phyloP scores from a whole-genome alignment of 1,140 invertebrate species.

The Orussus abietinus region DNA sequence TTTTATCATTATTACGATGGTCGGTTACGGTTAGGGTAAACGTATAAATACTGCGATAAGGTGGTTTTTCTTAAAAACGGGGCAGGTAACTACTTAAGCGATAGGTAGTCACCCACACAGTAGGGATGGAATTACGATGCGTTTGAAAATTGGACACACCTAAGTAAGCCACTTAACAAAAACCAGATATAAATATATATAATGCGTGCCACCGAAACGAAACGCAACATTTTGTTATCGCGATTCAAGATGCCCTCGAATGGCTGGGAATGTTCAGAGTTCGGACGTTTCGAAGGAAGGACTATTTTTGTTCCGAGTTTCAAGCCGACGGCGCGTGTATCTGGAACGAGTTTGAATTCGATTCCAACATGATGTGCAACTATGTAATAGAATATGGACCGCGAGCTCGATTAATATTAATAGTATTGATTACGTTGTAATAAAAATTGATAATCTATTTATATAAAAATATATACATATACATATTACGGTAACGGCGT shows the following conservation, averaged over 20 bases:
- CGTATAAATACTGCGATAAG: conserved; percentile 29
- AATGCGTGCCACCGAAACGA: too few relatives aligned
- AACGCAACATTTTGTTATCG: too few relatives aligned
- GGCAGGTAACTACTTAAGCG: conserved; percentile 14
- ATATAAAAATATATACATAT: too few relatives aligned
- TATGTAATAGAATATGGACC: conserved; percentile 23
- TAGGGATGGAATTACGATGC: conserved; percentile 13
- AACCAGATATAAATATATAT: too few relatives aligned
- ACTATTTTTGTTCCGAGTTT: too few relatives aligned
- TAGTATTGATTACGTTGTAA: conserved; percentile 11
- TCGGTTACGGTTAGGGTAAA: conserved; percentile 12
- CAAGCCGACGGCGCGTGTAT: too few relatives aligned
- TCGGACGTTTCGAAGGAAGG: too few relatives aligned
- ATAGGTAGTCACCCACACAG: conserved; percentile 21
- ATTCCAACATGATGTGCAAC: conserved; percentile 43
- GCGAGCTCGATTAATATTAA: conserved; percentile 12
- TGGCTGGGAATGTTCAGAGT: too few relatives aligned
- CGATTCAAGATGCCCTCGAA: too few relatives aligned
- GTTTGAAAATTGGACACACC: conserved; percentile 17
- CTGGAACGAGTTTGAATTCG: too few relatives aligned
- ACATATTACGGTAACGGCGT: too few relatives aligned
- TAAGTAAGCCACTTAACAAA: too few relatives aligned
- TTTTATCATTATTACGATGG: conserved; percentile 27
- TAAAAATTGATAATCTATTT: conserved; percentile 41
- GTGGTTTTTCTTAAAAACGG: conserved; percentile 37